Evolutionary conservation across 2,888 invertebrate species (phyloP).

Genomic region (Acrobasis consociella): DNA sequence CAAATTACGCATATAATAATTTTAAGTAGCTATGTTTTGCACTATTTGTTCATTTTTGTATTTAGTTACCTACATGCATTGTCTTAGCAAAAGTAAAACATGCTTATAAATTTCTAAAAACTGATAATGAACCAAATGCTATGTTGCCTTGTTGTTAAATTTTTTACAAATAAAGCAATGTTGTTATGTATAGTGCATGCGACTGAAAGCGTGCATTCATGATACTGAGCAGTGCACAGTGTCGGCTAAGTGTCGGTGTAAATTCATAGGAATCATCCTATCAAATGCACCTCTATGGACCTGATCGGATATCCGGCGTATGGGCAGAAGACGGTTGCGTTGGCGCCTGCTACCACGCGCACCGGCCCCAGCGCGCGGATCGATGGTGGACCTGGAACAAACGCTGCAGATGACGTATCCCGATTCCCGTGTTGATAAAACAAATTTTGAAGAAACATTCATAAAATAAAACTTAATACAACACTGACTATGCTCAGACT

Average conservation of each 20-base stretch:
- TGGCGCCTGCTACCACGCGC: conserved; percentile 90
- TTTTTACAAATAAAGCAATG: background rate
- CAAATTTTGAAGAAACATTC: too few species aligned
- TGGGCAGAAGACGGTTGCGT: conserved; percentile 89
- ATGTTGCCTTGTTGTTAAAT: background rate
- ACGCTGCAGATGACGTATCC: background rate
- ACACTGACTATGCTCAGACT: background rate
- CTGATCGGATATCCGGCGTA: conserved; percentile 94
- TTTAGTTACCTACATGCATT: background rate
- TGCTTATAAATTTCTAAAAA: too few species aligned
- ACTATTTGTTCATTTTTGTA: too few species aligned
- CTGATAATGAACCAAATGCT: background rate
- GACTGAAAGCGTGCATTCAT: conserved; percentile 4
- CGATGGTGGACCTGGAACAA: conserved; percentile 84
- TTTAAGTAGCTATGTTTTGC: too few species aligned
- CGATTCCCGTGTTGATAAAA: too few species aligned
- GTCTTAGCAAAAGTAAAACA: background rate
- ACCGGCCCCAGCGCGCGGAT: conserved; percentile 86
- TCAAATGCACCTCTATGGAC: conserved; percentile 79
- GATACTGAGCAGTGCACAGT: conserved; percentile 9
- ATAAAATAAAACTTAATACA: too few species aligned
- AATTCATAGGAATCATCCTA: conserved; percentile 58
- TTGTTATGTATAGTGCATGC: conserved; percentile 6
- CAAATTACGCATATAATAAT: background rate
- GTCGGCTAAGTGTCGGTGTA: conserved; percentile 8